Evolutionary conservation across 2,797 vertebrate genomes (phyloP).

Genomic region (Merluccius polli): DNA sequence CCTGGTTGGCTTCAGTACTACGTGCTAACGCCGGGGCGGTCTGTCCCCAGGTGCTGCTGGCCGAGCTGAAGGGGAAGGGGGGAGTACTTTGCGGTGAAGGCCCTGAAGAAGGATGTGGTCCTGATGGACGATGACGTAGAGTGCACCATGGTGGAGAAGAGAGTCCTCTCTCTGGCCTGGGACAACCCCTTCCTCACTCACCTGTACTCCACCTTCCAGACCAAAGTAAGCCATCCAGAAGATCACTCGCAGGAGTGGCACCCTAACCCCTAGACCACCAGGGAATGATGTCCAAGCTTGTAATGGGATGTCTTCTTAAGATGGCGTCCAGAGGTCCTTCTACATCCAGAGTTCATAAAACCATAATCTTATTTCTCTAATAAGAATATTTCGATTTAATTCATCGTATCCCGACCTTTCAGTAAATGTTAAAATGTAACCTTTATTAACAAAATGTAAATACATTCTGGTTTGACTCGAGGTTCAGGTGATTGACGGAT

Average conservation of each 20-base stretch:
- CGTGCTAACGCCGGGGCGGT: not conserved
- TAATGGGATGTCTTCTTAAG: no score
- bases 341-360: no score
- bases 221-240: constrained; percentile 74
- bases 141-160: constrained; percentile 98
- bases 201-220: constrained; percentile 92
- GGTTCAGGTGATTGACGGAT: no score
- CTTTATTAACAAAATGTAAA: not conserved
- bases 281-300: not conserved
- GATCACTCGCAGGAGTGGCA: constrained; percentile 16
- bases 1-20: not conserved
- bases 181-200: constrained; percentile 96
- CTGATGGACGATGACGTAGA: constrained; percentile 96
- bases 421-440: not conserved
- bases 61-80: constrained; percentile 87
- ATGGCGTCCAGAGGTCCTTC: no score
- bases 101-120: constrained; percentile 95
- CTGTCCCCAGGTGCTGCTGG: constrained; percentile 83
- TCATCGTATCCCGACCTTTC: not conserved
- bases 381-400: not conserved
- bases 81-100: constrained; percentile 90
- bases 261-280: constrained; percentile 42
- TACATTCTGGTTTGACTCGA: not conserved
- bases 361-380: no score
- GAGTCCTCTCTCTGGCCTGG: constrained; percentile 90